These are phyloP conservation scores for Cheirogaleus medius DNA, from an alignment of 2,113 vertebrate species.

Conservation along the genomic window DNA sequence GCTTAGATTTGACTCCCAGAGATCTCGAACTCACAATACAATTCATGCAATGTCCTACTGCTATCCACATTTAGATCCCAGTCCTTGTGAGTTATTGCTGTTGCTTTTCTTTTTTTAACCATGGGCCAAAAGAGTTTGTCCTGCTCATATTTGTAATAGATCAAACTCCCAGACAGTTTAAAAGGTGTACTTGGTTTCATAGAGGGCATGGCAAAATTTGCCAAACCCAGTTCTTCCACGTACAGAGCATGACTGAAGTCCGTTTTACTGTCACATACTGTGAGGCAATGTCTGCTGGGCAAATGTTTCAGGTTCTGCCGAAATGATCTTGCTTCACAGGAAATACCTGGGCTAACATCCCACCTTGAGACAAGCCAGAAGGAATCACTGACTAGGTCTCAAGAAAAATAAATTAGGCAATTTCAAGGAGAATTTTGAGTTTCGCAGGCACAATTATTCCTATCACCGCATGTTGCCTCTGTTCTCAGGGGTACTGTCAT, in stretches of 20 bases:
- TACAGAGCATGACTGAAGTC: neutral
- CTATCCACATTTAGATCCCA: constrained; percentile 26
- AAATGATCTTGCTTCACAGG: neutral
- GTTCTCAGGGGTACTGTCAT: constrained; percentile 40
- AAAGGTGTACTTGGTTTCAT: constrained; percentile 16
- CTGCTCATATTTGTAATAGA: neutral
- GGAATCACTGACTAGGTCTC: constrained; percentile 14
- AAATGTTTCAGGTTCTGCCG: neutral
- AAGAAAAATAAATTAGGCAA: constrained; percentile 29
- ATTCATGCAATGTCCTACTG: neutral
- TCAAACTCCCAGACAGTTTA: constrained; percentile 35
- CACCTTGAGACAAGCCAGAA: constrained; percentile 39
- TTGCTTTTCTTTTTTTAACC: neutral
- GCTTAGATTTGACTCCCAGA: neutral
- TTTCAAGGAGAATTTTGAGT: constrained; percentile 45
- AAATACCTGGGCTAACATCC: neutral
- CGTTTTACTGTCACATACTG: neutral
- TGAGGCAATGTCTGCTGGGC: neutral
- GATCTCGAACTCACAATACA: neutral
- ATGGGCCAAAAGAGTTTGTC: neutral
- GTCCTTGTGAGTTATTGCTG: neutral
- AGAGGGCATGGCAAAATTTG: neutral
- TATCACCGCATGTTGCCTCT: constrained; percentile 4
- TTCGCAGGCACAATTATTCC: constrained; percentile 9
- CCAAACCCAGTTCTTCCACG: neutral